phyloP scores from a whole-genome alignment of 2,113 vertebrate genomes.

The Noctilio leporinus region DNA sequence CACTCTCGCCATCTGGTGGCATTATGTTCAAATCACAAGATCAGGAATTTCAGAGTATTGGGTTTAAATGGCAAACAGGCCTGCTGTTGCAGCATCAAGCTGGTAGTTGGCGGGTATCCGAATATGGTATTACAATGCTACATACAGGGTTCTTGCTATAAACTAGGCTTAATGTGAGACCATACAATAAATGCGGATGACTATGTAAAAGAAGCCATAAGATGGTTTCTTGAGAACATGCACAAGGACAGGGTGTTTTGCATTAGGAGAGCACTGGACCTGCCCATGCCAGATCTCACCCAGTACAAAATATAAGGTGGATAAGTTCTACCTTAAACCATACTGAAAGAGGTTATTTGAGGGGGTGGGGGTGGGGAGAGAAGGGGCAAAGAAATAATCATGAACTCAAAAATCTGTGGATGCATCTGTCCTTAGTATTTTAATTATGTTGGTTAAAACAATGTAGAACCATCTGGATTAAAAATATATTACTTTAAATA shows the following conservation, averaged over 20 bases:
- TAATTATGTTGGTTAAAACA: background rate
- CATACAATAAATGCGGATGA: background rate
- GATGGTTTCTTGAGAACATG: background rate
- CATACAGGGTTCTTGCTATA: background rate
- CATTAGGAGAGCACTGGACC: background rate
- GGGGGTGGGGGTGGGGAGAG: background rate
- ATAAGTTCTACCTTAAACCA: background rate
- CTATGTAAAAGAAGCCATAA: background rate
- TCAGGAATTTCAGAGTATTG: background rate
- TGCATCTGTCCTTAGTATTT: background rate
- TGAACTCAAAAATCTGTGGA: background rate
- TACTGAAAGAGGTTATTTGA: background rate
- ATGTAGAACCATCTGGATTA: background rate
- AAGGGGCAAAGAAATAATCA: background rate
- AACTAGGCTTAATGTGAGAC: background rate
- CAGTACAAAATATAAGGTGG: background rate
- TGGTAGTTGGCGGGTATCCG: background rate
- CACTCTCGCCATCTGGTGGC: slow-evolving; percentile 21
- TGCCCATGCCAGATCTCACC: background rate
- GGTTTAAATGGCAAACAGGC: background rate
- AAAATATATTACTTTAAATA: background rate
- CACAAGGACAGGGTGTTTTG: background rate
- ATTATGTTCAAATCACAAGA: background rate
- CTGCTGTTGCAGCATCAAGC: background rate
- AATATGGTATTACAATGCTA: background rate